A percentile compares a stretch with the other conserved stretches of the same genome.
Conservation (phyloP, 2,888 invertebrate genomes). For the Eristalis arbustorum region DNA sequence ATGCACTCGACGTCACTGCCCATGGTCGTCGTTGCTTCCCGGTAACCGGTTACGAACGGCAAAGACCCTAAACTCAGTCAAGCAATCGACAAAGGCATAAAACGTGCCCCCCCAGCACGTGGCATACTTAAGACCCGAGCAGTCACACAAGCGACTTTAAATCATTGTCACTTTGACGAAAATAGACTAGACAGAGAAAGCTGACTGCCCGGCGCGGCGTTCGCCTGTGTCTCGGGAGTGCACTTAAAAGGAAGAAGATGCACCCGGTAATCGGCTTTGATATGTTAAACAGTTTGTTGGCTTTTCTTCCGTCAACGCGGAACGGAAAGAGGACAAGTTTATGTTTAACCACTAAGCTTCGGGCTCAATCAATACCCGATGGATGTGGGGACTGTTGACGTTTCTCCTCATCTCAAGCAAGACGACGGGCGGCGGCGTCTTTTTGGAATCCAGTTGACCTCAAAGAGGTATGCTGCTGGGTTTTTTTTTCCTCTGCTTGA, state of each 20-base stretch:
- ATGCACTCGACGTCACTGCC: not conserved
- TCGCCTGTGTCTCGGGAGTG: no score
- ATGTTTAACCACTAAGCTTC: not conserved
- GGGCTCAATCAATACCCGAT: conserved; percentile 16
- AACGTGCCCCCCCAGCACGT: not conserved
- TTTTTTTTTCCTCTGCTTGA: not conserved
- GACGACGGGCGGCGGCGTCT: not conserved
- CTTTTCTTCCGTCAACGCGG: not conserved
- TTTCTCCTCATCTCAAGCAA: conserved; percentile 16
- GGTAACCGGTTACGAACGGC: not conserved
- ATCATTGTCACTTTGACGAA: not conserved
- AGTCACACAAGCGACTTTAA: not conserved
- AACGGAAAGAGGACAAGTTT: not conserved
- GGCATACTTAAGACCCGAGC: not conserved
- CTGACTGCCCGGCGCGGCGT: no score
- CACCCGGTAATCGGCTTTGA: conserved; percentile 24
- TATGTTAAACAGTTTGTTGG: conserved; percentile 18
- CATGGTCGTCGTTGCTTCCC: not conserved
- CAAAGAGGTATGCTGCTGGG: not conserved
- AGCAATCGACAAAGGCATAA: not conserved
- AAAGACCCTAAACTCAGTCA: not conserved
- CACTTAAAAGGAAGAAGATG: not conserved
- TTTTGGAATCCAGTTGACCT: conserved; percentile 15
- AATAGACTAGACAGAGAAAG: not conserved
- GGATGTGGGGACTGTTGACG: conserved; percentile 16